Evolutionary conservation across 2,888 invertebrate species (phyloP).

Genomic region (Apamea sordens): DNA sequence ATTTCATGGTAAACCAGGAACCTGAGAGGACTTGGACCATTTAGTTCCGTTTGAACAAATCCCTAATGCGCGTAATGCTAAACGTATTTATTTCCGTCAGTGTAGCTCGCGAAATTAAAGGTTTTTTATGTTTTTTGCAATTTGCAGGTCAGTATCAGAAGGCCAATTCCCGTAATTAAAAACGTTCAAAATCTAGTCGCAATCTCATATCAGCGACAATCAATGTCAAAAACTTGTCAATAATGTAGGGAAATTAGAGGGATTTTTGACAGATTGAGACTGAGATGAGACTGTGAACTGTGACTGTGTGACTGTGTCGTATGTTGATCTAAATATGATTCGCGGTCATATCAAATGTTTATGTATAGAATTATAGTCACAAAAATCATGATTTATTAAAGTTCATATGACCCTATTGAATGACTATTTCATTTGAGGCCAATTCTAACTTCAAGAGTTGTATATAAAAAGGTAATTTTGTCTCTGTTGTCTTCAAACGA

Average conservation of each 20-base stretch:
- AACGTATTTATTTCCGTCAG: neutral
- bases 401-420: neutral
- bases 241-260: too few species aligned
- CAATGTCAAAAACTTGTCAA: too few species aligned
- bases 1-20: conserved; percentile 2
- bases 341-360: neutral
- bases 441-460: too few species aligned
- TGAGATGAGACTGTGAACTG: too few species aligned
- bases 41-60: neutral
- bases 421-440: neutral
- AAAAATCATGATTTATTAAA: neutral
- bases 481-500: neutral
- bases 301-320: too few species aligned
- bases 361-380: neutral
- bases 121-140: neutral
- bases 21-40: neutral
- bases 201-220: too few species aligned
- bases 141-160: neutral
- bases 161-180: too few species aligned
- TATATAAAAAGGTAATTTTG: neutral
- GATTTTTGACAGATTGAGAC: too few species aligned
- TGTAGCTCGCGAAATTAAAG: neutral
- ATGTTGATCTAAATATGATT: neutral
- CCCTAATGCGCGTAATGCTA: neutral
- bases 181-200: too few species aligned